Base-by-base conservation (phyloP, 1,140 invertebrate species). In the Ips typographus region DNA sequence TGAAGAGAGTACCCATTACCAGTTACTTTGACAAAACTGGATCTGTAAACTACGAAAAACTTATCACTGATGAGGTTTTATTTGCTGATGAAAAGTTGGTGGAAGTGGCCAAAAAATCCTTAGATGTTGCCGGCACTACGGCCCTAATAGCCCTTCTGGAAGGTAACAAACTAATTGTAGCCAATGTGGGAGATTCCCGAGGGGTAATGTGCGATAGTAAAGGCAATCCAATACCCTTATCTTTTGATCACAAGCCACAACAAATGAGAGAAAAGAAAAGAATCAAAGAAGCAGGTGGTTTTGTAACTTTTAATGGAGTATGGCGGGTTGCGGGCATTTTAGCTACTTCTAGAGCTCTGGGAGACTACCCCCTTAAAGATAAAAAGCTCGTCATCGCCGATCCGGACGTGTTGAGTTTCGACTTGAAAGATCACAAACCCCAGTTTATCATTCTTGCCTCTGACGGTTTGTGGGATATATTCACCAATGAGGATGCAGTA, bases 381-480 rank as follows among this genome's bases (percentile, higher is more conserved):
- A 90, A 91, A 77, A 94, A 94, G 78, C 87, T 96, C 74, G 90
- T 98, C 5, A 97, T 96, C 73, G 94, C 95, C 1, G 93, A 96
- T 79, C 96, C 96, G 38, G 96, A 98, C 80, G 94, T 98, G 75
- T 83, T 95, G 65, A 95, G 93, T n/a, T 97, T 98, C 80, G 91
- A 97, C 80, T 80, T 95, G 53, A 84, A 85, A 52, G 90, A 93
- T 80, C 91, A 93, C 75, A 91, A 89, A 77, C 94, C 96, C 1
- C 85, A 89, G 81, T 98, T 98, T 82, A 82, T 98, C 67, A 89
- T 98, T 67, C 82, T 98, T 38, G 96, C 96, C 6, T 93, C 94
- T 2, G 96, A 98, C 86, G 96, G 96, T 6, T 84, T 98, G 4
- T 98, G 95, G 95, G 96, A 98, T 81, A 95, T 92, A 40, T 96